Base-by-base conservation (phyloP, 1,140 invertebrate species). In the Megathymus violae region DNA sequence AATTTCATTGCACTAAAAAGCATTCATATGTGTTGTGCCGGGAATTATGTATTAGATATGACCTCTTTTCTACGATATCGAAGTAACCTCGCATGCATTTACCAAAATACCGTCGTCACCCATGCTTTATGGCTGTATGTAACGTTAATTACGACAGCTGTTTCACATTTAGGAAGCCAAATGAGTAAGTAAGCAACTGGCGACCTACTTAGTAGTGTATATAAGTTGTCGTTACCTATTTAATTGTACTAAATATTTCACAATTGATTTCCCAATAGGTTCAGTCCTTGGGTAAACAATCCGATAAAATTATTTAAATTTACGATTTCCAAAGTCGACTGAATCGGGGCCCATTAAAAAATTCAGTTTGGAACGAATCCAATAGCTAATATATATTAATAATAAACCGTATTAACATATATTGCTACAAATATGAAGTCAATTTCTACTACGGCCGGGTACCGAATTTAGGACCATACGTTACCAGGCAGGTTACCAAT, bases 131-230 rank as follows among this genome's bases (percentile, higher is more conserved):
- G 44, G 56, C 31, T 47, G 34, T 47, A 38, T 47, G 56, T 47
- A 59, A 47, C 56, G 56, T 59, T 59, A 59, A 59, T 59, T 59
- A 59, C 44, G 56, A 59, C 43, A 47, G 25, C 43, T 59, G 31
- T 3, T 5, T 59, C 19, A 11, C 56, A 31, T 59, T 59, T 59
- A 59, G 56, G 54, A 59, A 47, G 44, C 56, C 56, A 59, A 59
- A 59, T 36, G 54, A 11, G 54, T 46, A 59, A 46, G 54, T 59
- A 59, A 59, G 16, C 27, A 31, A 31, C 3, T 17, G 31, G 43
- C 17, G 56, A 59, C 44, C 56, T 59, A 59, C 43, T 47, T 59
- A 25, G 27, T 15, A 47, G 41, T 27, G 15, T 59, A 3, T 59
- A 47, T 46, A 59, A 27, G 34, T 46, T 34, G 19, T 10, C 14